phyloP scores from a whole-genome alignment of 2,113 vertebrate genomes.

The Laticauda laticaudata region DNA sequence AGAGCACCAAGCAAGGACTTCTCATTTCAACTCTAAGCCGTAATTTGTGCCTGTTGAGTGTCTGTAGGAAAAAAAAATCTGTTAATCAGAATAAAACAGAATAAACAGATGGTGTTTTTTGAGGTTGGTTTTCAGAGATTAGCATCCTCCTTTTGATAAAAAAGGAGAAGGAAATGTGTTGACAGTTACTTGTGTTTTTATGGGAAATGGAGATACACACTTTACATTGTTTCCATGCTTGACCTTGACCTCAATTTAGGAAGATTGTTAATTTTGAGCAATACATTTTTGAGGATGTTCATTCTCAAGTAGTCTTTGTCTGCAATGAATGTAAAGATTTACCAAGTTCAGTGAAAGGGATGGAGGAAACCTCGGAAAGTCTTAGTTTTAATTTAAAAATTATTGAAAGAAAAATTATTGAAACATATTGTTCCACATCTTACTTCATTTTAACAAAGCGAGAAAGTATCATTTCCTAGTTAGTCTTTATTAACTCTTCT shows the following conservation, averaged over 20 bases:
- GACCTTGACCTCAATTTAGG: background rate
- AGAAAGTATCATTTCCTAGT: conserved; percentile 10
- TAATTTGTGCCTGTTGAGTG: background rate
- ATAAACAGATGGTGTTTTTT: background rate
- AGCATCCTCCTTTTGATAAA: background rate
- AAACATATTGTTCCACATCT: background rate
- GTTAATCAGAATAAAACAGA: background rate
- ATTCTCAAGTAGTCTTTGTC: background rate
- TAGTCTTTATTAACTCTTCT: conserved; percentile 11
- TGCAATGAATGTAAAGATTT: background rate
- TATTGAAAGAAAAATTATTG: conserved; percentile 10
- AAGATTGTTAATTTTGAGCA: background rate
- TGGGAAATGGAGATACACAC: background rate
- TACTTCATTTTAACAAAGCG: background rate
- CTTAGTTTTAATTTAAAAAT: background rate
- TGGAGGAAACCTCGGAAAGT: background rate
- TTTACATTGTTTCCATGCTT: background rate
- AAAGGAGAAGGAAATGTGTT: background rate
- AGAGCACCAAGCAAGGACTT: no score
- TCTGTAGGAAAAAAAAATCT: background rate
- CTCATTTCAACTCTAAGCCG: no score
- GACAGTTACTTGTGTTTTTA: background rate
- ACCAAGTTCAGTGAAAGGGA: background rate
- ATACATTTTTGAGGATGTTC: background rate
- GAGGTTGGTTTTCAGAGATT: background rate